These are phyloP conservation scores for Nephrotoma flavescens DNA, from an alignment of 2,888 invertebrate species.

Conservation along the genomic window DNA sequence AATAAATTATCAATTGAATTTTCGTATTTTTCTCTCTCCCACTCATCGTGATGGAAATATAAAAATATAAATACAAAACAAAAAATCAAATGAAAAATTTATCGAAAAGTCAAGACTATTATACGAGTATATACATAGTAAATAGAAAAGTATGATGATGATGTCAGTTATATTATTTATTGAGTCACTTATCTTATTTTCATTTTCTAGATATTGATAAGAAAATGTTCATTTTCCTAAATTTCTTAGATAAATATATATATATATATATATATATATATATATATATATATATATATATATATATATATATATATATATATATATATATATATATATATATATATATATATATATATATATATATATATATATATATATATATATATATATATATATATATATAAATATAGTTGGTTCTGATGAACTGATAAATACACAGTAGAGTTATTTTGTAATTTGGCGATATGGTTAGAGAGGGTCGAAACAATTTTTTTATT, in stretches of 20 bases:
- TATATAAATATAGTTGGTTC: not conserved
- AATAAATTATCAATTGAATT: not conserved
- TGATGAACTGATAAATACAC: not conserved
- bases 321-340: too few relatives aligned
- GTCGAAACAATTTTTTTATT: not conserved
- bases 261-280: too few relatives aligned
- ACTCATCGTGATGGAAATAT: not conserved
- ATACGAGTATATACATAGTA: not conserved
- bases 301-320: too few relatives aligned
- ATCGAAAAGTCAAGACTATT: not conserved
- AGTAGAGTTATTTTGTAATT: not conserved
- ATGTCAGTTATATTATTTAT: not conserved
- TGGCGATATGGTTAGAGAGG: not conserved
- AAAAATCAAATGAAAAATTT: not conserved
- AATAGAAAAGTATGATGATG: not conserved
- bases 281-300: too few relatives aligned
- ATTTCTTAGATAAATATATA: not conserved
- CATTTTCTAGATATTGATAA: not conserved
- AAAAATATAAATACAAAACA: not conserved
- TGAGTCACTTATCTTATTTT: not conserved
- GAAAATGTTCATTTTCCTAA: not conserved
- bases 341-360: too few relatives aligned
- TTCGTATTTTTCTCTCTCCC: not conserved
- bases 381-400: too few relatives aligned
- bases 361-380: too few relatives aligned